Conservation (phyloP, 2,113 vertebrate species). For the Oceanites oceanicus region DNA sequence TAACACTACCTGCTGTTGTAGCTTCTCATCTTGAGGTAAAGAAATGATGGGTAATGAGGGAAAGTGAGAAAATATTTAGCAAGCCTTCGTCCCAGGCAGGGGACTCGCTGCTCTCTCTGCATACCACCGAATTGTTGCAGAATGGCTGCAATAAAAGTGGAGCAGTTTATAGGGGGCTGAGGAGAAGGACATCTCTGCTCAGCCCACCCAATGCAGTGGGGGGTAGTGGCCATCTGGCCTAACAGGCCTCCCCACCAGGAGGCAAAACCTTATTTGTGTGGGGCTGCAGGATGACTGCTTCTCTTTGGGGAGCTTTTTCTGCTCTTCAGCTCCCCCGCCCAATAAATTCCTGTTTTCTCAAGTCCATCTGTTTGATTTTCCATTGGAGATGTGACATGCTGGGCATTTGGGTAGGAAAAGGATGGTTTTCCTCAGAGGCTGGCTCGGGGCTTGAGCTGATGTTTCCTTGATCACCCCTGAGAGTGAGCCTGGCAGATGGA, state of each 20-base stretch:
- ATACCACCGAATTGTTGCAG: fast-evolving
- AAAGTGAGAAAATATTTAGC: not conserved
- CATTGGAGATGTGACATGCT: not conserved
- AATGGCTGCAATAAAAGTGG: fast-evolving
- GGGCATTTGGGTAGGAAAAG: not conserved
- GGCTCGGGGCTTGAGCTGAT: not conserved
- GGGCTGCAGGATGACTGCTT: not conserved
- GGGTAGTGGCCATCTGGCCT: not conserved
- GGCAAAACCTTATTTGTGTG: not conserved
- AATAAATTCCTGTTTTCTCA: not conserved
- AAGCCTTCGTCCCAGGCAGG: not conserved
- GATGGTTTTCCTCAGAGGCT: not conserved
- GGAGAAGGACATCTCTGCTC: not conserved
- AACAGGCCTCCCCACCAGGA: not conserved
- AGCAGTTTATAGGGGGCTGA: not conserved
- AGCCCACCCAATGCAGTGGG: not conserved
- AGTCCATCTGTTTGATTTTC: not conserved
- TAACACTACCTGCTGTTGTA: not conserved
- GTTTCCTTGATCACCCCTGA: not conserved
- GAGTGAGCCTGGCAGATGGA: not conserved
- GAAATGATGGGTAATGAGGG: not conserved
- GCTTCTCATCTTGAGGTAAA: not conserved
- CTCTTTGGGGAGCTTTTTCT: not conserved
- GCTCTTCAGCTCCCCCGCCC: not conserved
- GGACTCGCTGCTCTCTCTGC: not conserved